Conservation (phyloP, 1,140 invertebrate genomes). For the Psix sp. region DNA sequence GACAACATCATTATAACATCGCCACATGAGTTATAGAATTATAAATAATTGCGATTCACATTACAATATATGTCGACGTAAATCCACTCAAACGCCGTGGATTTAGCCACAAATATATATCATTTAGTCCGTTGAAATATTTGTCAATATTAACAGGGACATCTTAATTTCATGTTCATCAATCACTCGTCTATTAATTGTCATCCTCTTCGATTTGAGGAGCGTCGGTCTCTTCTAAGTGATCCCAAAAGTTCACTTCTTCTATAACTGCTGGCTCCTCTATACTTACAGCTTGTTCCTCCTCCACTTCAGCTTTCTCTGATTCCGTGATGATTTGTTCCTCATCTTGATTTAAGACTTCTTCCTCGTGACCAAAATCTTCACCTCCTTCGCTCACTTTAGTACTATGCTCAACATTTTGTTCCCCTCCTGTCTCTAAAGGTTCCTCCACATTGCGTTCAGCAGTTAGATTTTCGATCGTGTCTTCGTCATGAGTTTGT, state of each 20-base stretch:
- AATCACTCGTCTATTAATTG: slow-evolving; percentile 11
- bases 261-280: slow-evolving; percentile 13
- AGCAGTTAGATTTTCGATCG: slow-evolving; percentile 8
- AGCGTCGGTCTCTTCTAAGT: slow-evolving; percentile 21
- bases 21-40: slow-evolving; percentile 28
- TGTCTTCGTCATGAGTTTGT: slow-evolving; percentile 21
- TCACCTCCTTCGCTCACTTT: slow-evolving; percentile 22
- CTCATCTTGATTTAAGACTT: slow-evolving; percentile 18
- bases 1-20: slow-evolving; percentile 15
- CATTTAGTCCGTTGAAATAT: slow-evolving; percentile 49
- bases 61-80: slow-evolving; percentile 22
- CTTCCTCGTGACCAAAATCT: slow-evolving; percentile 13
- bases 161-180: background rate
- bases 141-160: slow-evolving; percentile 51
- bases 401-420: slow-evolving; percentile 17
- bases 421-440: slow-evolving; percentile 15
- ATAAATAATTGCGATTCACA: slow-evolving; percentile 28
- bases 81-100: slow-evolving; percentile 28
- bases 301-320: slow-evolving; percentile 16
- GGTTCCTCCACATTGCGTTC: slow-evolving; percentile 23
- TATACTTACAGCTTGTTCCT: slow-evolving; percentile 9
- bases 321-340: slow-evolving; percentile 20
- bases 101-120: slow-evolving; percentile 36
- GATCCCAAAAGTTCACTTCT: slow-evolving; percentile 17
- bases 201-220: slow-evolving; percentile 26